Conservation (phyloP, 2,113 vertebrate species). For the Butorides virescens region DNA sequence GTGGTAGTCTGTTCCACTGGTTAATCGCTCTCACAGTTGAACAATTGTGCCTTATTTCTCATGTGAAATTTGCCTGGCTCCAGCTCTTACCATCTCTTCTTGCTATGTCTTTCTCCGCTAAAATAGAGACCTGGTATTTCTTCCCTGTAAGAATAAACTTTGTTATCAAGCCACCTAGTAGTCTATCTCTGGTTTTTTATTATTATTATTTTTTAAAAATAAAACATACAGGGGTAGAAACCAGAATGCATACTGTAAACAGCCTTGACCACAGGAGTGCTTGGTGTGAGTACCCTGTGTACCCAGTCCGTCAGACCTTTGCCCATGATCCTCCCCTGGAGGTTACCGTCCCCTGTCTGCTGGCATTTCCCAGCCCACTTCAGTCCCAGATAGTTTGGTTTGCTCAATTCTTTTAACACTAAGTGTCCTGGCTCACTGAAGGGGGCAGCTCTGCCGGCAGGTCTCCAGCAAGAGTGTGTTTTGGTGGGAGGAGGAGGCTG, state of each 20-base stretch:
- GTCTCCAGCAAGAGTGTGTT: rapidly evolving
- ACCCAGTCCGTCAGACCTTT: neutral
- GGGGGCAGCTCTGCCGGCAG: neutral
- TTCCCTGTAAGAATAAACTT: neutral
- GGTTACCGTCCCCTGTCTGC: neutral
- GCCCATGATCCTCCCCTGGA: neutral
- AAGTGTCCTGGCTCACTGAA: neutral
- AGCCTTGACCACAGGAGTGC: neutral
- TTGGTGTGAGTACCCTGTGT: neutral
- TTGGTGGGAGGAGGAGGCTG: neutral
- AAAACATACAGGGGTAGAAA: neutral
- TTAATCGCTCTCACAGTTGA: conserved; percentile 7
- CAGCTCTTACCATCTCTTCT: neutral
- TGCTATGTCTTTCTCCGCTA: neutral
- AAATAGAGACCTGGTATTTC: neutral
- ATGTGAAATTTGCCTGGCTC: neutral
- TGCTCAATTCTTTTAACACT: neutral
- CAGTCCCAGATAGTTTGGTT: neutral
- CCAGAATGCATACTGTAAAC: neutral
- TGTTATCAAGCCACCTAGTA: neutral
- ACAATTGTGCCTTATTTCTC: conserved; percentile 12
- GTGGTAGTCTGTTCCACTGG: conserved; percentile 5
- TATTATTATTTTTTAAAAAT: neutral
- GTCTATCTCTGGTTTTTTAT: neutral
- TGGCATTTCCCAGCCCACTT: neutral